A percentile compares a stretch with the other conserved stretches of the same genome.
Evolutionary conservation across 2,888 invertebrate genomes (phyloP).

Genomic region (Rotaria macrura): DNA sequence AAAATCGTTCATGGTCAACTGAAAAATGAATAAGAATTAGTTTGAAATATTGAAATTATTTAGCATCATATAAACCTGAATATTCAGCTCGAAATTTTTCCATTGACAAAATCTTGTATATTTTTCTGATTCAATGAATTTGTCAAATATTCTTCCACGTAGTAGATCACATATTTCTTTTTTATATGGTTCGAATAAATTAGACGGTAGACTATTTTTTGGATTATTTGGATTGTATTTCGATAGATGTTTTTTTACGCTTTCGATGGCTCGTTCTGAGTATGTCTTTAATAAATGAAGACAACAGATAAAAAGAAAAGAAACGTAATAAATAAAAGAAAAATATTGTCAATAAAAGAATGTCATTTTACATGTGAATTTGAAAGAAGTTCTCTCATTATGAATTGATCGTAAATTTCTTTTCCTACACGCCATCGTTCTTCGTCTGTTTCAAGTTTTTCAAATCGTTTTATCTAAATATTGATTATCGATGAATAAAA

Average conservation of each 20-base stretch:
- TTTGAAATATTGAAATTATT: too few species aligned
- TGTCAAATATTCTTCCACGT: conserved; percentile 88
- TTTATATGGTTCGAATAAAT: conserved; percentile 98
- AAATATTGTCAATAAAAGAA: background rate
- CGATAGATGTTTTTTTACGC: conserved; percentile 92
- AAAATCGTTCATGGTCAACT: conserved; percentile 99
- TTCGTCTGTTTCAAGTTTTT: conserved; percentile 91
- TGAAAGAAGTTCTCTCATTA: conserved; percentile 97
- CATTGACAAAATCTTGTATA: conserved; percentile 99
- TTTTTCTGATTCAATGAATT: conserved; percentile 73
- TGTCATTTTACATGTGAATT: conserved; percentile 83
- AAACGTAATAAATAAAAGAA: conserved; percentile 45
- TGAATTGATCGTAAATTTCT: conserved; percentile 98
- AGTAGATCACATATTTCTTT: conserved; percentile 97
- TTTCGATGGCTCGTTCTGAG: conserved; percentile 87
- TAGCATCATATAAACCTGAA: conserved; percentile 60
- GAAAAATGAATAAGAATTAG: conserved; percentile 41
- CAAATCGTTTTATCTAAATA: conserved; percentile 85
- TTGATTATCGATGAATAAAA: conserved; percentile 34
- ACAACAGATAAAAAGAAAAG: too few species aligned
- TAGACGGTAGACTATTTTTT: conserved; percentile 61
- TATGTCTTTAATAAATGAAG: conserved; percentile 64
- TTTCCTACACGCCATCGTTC: conserved; percentile 85
- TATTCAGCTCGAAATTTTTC: conserved; percentile 99
- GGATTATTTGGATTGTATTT: conserved; percentile 67